phyloP scores from a whole-genome alignment of 1,140 invertebrate species.

The Drosophila elegans region DNA sequence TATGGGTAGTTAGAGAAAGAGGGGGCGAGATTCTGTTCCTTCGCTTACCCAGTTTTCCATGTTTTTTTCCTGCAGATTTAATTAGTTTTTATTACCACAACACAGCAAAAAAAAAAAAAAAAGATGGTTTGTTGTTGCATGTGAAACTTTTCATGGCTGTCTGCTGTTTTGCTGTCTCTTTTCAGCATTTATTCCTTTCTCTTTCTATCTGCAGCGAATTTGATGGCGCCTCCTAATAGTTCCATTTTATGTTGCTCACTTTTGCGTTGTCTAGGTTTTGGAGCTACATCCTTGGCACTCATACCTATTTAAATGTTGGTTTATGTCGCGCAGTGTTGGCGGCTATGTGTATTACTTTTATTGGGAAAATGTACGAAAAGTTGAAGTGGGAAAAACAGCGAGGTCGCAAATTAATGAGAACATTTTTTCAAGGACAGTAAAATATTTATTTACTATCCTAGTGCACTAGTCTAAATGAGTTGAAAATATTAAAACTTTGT shows the following conservation, averaged over 20 bases:
- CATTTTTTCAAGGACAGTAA: conserved; percentile 2
- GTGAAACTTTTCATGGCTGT: conserved; percentile 57
- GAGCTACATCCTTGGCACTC: conserved; percentile 14
- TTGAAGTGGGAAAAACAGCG: not conserved
- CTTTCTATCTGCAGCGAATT: conserved; percentile 7
- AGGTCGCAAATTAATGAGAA: not conserved
- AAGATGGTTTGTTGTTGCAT: conserved; percentile 45
- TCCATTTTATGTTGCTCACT: conserved; percentile 57
- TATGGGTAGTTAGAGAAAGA: conserved; percentile 5
- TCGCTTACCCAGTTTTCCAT: conserved; percentile 27
- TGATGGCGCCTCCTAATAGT: conserved; percentile 43
- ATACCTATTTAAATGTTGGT: conserved; percentile 42
- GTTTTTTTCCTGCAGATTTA: conserved; percentile 69
- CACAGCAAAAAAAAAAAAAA: conserved; percentile 35
- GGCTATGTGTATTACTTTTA: conserved; percentile 6
- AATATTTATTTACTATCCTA: no score
- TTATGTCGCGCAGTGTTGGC: conserved; percentile 17
- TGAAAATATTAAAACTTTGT: no score
- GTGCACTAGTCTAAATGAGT: no score
- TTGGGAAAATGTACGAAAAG: not conserved
- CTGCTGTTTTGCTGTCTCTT: conserved; percentile 8
- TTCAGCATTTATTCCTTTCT: conserved; percentile 1
- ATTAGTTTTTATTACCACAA: conserved; percentile 79
- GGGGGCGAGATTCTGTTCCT: not conserved
- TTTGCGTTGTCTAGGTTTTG: conserved; percentile 34